A percentile compares a stretch with the other conserved stretches of the same genome.
Evolutionary conservation across 2,888 invertebrate species (phyloP).

Genomic region (Folsomia manolachei): DNA sequence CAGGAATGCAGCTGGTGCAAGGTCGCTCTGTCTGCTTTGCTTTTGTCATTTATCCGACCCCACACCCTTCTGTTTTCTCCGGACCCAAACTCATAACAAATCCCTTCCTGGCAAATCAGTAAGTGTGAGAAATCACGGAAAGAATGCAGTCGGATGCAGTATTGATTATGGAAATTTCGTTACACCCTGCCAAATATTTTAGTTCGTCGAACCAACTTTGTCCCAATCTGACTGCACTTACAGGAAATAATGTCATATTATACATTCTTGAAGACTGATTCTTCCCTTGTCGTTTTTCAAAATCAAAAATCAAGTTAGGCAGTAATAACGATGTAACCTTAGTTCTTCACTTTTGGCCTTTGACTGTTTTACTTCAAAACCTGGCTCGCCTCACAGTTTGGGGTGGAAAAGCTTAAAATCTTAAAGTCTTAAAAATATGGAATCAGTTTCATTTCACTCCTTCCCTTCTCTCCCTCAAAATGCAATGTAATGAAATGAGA

Average conservation of each 20-base stretch:
- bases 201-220: too few relatives aligned
- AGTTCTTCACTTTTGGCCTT: not conserved
- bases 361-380: not conserved
- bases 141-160: not conserved
- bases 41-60: not conserved
- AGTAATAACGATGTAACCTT: too few relatives aligned
- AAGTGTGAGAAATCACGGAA: constrained; percentile 4
- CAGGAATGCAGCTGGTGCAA: constrained; percentile 7
- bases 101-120: not conserved
- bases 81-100: not conserved
- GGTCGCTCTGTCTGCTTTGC: too few relatives aligned
- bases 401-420: constrained; percentile 2
- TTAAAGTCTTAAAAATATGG: constrained; percentile 6
- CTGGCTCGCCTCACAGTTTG: not conserved
- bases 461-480: too few relatives aligned
- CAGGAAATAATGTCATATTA: not conserved
- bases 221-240: not conserved
- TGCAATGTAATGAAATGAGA: too few relatives aligned
- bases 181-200: not conserved
- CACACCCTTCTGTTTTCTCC: not conserved
- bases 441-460: not conserved
- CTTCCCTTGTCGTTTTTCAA: not conserved
- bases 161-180: constrained; percentile 4
- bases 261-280: not conserved
- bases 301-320: not conserved